These are phyloP conservation scores for Drosophila virilis DNA, from an alignment of 1,140 invertebrate genomes.

Conservation along the genomic window DNA sequence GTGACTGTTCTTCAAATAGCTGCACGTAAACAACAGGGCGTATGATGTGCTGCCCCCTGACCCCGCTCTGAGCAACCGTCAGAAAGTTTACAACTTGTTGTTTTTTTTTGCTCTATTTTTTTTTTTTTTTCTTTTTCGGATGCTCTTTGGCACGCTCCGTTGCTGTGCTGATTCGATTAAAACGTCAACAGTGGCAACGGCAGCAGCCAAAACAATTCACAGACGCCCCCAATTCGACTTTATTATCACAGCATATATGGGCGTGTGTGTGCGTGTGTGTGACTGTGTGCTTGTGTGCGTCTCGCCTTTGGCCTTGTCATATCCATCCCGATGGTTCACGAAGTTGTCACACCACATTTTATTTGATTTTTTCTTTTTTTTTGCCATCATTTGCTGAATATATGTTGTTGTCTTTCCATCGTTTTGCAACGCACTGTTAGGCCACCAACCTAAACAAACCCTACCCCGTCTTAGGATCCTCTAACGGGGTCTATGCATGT, in stretches of 20 bases:
- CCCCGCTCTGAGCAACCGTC: constrained; percentile 42
- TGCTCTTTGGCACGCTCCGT: constrained; percentile 53
- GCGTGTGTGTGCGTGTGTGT: constrained; percentile 18
- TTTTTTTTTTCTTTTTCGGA: constrained; percentile 32
- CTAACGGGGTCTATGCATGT: constrained; percentile 8
- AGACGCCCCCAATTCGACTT: constrained; percentile 43
- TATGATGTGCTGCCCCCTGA: constrained; percentile 21
- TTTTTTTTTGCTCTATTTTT: constrained; percentile 40
- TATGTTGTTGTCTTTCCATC: constrained; percentile 39
- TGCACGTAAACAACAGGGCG: constrained; percentile 47
- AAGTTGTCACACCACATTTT: constrained; percentile 79
- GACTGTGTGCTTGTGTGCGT: constrained; percentile 16
- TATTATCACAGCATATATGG: constrained; percentile 47
- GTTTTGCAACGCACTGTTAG: constrained; percentile 45
- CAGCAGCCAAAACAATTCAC: constrained; percentile 67
- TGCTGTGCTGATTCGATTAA: constrained; percentile 77
- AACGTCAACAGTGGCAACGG: constrained; percentile 73
- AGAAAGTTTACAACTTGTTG: constrained; percentile 70
- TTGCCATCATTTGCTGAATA: constrained; percentile 66
- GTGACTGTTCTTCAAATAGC: constrained; percentile 27
- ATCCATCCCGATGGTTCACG: constrained; percentile 69
- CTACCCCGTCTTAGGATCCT: neutral
- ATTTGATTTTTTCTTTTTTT: constrained; percentile 66
- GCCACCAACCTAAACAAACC: constrained; percentile 4
- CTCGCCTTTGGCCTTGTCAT: constrained; percentile 62